A percentile compares a stretch with the other conserved stretches of the same genome.
These are phyloP conservation scores for Gasterosteus nipponicus DNA, from an alignment of 2,113 vertebrate species.

Conservation along the genomic window DNA sequence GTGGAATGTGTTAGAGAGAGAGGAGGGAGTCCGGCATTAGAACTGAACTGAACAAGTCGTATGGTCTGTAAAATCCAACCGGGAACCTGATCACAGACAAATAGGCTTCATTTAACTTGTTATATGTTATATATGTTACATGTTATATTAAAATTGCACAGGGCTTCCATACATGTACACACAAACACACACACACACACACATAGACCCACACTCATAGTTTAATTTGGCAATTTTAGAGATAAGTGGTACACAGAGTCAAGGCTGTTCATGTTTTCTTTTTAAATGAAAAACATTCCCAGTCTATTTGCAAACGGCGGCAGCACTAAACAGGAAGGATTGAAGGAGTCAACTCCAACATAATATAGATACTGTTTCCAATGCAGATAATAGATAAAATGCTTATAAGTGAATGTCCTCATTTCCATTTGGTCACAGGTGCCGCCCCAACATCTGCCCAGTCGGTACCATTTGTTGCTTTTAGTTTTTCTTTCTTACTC, in stretches of 20 bases:
- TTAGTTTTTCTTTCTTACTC: neutral
- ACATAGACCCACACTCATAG: constrained; percentile 53
- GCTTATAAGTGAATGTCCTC: neutral
- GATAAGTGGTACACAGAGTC: constrained; percentile 39
- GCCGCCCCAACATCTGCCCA: neutral
- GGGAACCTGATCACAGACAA: constrained; percentile 17
- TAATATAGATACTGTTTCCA: constrained; percentile 11
- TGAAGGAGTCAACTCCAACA: constrained; percentile 43
- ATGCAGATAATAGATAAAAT: neutral
- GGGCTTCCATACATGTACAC: neutral
- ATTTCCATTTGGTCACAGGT: neutral
- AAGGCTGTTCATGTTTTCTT: constrained; percentile 25
- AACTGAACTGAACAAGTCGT: constrained; percentile 15
- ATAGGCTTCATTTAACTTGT: constrained; percentile 36
- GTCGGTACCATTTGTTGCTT: neutral
- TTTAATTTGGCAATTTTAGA: constrained; percentile 29
- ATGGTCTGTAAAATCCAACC: constrained; percentile 4
- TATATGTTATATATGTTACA: neutral
- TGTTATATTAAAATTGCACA: constrained; percentile 8
- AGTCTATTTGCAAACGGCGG: constrained; percentile 25
- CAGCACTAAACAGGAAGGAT: constrained; percentile 31
- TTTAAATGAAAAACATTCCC: constrained; percentile 51
- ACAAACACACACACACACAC: constrained; percentile 35
- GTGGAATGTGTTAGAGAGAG: neutral
- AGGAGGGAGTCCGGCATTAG: neutral